Percentiles rank a stretch among this genome's conserved stretches.
Conservation (phyloP, 1,140 invertebrate genomes). For the Caerostris darwini region DNA sequence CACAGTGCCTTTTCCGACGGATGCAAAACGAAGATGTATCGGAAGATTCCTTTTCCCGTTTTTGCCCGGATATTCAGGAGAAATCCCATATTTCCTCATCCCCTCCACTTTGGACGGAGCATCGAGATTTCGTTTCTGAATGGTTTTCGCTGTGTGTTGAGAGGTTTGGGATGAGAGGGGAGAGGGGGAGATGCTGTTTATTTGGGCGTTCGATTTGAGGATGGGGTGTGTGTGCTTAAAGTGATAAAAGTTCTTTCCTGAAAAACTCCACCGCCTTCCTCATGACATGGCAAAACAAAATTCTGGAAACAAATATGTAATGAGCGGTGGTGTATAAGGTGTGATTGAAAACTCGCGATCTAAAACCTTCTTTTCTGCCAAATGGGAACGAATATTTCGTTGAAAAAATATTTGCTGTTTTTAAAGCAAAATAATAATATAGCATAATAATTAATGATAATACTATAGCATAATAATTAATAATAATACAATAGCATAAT, state of each 20-base stretch:
- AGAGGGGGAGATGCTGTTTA: background rate
- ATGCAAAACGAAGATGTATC: conserved; percentile 35
- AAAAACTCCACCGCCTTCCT: background rate
- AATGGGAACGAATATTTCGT: too few species aligned
- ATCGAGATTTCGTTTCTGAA: background rate
- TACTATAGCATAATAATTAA: too few species aligned
- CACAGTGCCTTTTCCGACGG: background rate
- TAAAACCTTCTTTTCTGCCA: too few species aligned
- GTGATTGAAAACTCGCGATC: too few species aligned
- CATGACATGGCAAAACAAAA: too few species aligned
- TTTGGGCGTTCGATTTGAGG: background rate
- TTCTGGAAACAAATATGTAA: too few species aligned
- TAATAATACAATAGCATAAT: too few species aligned
- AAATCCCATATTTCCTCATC: background rate
- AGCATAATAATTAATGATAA: too few species aligned
- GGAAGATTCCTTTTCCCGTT: background rate
- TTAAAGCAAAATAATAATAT: too few species aligned
- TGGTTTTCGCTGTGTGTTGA: background rate
- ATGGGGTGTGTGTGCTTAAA: background rate
- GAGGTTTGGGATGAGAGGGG: background rate
- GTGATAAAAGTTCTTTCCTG: background rate
- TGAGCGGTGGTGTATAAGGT: too few species aligned
- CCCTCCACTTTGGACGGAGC: background rate
- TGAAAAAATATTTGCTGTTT: too few species aligned
- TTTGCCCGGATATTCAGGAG: background rate